Conservation (phyloP, 2,113 vertebrate species). For the Panthera leo region DNA sequence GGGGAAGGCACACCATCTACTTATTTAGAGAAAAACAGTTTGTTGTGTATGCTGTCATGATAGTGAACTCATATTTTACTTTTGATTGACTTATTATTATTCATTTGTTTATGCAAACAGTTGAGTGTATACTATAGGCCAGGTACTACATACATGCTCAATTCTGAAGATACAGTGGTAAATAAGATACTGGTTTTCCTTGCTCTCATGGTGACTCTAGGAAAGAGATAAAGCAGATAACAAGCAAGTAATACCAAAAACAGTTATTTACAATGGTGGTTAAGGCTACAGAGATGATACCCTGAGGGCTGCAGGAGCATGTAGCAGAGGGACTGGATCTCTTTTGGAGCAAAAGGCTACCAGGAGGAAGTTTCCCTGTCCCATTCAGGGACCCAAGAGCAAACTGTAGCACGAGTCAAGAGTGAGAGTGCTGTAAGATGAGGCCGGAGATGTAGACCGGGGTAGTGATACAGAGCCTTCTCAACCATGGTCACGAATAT, state of each 20-base stretch:
- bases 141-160: background rate
- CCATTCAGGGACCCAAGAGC: background rate
- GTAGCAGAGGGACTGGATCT: background rate
- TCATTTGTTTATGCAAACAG: slow-evolving; percentile 16
- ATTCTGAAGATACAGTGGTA: background rate
- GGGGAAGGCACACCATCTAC: background rate
- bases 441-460: background rate
- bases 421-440: background rate
- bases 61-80: slow-evolving; percentile 18
- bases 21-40: slow-evolving; percentile 23
- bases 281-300: background rate
- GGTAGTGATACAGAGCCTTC: background rate
- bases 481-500: background rate
- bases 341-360: background rate
- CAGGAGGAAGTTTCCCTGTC: background rate
- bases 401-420: background rate
- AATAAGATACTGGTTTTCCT: background rate
- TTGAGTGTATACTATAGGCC: background rate
- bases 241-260: background rate
- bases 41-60: background rate
- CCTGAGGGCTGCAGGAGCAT: background rate
- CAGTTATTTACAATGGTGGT: background rate
- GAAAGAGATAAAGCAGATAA: background rate
- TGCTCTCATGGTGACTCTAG: background rate
- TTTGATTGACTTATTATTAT: slow-evolving; percentile 33